These are phyloP conservation scores for Cantharis nigra DNA, from an alignment of 2,888 invertebrate genomes.

Conservation along the genomic window DNA sequence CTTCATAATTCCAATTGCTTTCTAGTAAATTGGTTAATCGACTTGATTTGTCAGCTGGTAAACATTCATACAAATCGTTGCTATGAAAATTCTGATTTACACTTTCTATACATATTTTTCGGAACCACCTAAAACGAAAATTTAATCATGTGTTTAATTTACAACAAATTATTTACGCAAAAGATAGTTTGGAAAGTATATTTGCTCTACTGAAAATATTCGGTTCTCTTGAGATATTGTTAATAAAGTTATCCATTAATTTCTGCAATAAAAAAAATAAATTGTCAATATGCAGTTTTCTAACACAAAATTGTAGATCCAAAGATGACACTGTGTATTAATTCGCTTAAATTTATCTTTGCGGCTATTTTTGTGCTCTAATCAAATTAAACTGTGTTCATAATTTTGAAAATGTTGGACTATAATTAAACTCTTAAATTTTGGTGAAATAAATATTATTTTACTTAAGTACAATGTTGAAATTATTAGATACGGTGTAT, in stretches of 20 bases:
- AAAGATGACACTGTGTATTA: no score
- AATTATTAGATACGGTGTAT: no score
- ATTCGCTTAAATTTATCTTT: no score
- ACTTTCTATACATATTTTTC: neutral
- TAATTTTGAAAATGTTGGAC: no score
- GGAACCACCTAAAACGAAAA: neutral
- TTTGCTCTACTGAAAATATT: neutral
- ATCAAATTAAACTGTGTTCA: no score
- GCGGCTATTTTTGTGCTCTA: no score
- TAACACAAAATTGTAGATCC: no score
- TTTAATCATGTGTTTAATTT: neutral
- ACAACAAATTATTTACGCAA: neutral
- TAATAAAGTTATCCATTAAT: neutral
- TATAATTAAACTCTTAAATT: no score
- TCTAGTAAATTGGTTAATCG: neutral
- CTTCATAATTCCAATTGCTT: neutral
- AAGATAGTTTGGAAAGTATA: neutral
- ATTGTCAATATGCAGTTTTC: no score
- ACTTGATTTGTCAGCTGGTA: neutral
- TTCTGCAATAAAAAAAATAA: no score
- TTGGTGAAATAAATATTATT: no score
- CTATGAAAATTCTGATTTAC: neutral
- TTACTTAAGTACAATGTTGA: no score
- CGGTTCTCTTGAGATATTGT: neutral
- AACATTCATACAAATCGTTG: neutral